Evolutionary conservation across 2,888 invertebrate species (phyloP).

Genomic region (Harpagoxenus sublaevis): DNA sequence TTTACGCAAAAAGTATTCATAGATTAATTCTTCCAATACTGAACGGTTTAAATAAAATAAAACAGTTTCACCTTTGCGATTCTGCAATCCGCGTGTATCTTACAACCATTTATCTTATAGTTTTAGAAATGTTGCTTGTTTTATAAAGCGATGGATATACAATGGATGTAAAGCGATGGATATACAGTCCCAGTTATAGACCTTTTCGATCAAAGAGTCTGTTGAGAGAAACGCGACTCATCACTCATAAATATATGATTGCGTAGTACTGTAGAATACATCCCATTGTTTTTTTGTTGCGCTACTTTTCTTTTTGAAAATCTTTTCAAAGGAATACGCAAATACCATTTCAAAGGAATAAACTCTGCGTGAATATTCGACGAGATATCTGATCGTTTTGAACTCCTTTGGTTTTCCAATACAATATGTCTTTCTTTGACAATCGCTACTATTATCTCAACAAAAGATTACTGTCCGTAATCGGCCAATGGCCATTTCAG

Average conservation of each 20-base stretch:
- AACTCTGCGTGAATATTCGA: constrained; percentile 16
- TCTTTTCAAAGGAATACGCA: not conserved
- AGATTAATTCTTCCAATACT: not conserved
- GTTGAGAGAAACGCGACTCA: not conserved
- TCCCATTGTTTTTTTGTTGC: no score
- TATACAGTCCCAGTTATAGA: not conserved
- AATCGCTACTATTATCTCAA: constrained; percentile 28
- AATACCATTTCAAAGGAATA: not conserved
- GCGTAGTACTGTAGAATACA: not conserved
- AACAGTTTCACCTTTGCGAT: not conserved
- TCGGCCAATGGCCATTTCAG: constrained; percentile 36
- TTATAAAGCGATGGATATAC: not conserved
- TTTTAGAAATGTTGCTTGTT: not conserved
- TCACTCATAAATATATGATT: constrained; percentile 2
- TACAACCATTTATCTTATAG: not conserved
- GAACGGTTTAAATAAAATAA: not conserved
- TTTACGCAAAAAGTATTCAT: not conserved
- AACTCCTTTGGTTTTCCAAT: not conserved
- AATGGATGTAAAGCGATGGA: not conserved
- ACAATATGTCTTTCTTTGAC: constrained; percentile 29
- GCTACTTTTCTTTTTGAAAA: not conserved
- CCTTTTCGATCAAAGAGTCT: not conserved
- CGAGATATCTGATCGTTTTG: not conserved
- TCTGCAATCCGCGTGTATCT: not conserved
- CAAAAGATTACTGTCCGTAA: not conserved